A percentile compares a stretch with the other conserved stretches of the same genome.
Evolutionary conservation across 2,888 invertebrate species (phyloP).

Genomic region (Plebejus melissa): DNA sequence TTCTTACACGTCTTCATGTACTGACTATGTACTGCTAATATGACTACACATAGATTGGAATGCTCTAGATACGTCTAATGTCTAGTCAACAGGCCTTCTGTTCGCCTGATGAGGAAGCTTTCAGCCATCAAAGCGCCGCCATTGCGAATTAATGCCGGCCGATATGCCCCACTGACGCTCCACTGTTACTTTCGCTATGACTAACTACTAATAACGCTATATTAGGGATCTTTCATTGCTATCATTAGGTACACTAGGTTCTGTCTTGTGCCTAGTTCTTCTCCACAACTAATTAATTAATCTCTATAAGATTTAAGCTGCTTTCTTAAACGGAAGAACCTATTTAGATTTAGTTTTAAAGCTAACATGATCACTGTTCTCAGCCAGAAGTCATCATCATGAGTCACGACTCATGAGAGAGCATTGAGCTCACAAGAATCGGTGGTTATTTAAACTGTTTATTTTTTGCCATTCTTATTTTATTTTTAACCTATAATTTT

Average conservation of each 20-base stretch:
- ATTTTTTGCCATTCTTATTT: background rate
- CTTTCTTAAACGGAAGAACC: too few relatives aligned
- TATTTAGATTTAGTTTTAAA: too few relatives aligned
- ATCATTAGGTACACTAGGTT: too few relatives aligned
- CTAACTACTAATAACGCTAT: background rate
- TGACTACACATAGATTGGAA: background rate
- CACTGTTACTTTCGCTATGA: background rate
- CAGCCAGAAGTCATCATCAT: too few relatives aligned
- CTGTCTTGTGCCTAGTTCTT: too few relatives aligned
- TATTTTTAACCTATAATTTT: background rate
- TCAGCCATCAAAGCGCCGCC: conserved; percentile 16
- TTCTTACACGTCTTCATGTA: too few relatives aligned
- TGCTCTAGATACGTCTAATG: conserved; percentile 10
- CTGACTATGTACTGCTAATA: background rate
- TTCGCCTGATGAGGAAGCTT: background rate
- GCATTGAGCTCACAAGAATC: too few relatives aligned
- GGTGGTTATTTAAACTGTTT: too few relatives aligned
- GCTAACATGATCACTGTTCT: too few relatives aligned
- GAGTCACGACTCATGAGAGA: too few relatives aligned
- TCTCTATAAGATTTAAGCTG: too few relatives aligned
- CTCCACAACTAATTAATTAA: too few relatives aligned
- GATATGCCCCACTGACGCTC: background rate
- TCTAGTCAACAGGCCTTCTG: background rate
- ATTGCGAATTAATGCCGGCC: background rate
- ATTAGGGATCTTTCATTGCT: background rate